These are phyloP conservation scores for Nowickia ferox DNA, from an alignment of 2,888 invertebrate genomes.

Conservation along the genomic window DNA sequence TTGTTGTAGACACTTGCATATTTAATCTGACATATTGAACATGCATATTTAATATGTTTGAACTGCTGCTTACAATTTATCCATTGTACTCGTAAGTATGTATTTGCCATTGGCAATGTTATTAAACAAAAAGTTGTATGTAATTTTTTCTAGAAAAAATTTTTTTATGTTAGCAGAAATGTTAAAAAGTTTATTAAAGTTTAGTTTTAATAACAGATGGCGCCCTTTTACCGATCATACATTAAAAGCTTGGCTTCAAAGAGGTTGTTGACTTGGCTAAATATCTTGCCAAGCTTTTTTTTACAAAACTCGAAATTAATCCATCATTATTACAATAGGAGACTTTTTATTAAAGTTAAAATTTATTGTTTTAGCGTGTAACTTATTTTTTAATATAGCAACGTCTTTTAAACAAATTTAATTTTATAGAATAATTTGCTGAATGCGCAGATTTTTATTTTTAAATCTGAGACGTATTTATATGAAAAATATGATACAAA, in stretches of 20 bases:
- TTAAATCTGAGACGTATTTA: conserved; percentile 4
- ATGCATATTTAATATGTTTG: conserved; percentile 63
- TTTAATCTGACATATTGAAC: conserved; percentile 39
- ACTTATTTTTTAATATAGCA: too few species aligned
- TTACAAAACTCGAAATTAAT: not conserved
- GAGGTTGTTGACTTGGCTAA: not conserved
- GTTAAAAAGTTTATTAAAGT: not conserved
- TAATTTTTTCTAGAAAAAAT: too few species aligned
- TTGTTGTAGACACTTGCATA: conserved; percentile 12
- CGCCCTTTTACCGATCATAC: conserved; percentile 2
- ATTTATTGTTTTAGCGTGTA: too few species aligned
- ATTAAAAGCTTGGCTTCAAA: not conserved
- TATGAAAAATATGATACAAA: not conserved
- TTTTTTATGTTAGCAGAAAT: not conserved
- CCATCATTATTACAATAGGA: not conserved
- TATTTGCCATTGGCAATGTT: not conserved
- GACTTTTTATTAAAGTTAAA: not conserved
- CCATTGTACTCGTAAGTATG: too few species aligned
- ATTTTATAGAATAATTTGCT: conserved; percentile 1
- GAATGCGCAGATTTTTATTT: conserved; percentile 36
- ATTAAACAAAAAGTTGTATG: not conserved
- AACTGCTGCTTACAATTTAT: conserved; percentile 45
- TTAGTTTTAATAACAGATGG: conserved; percentile 3
- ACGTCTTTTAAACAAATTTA: not conserved
- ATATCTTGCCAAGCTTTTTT: not conserved